phyloP scores from a whole-genome alignment of 2,113 vertebrate species.

The Menura novaehollandiae region DNA sequence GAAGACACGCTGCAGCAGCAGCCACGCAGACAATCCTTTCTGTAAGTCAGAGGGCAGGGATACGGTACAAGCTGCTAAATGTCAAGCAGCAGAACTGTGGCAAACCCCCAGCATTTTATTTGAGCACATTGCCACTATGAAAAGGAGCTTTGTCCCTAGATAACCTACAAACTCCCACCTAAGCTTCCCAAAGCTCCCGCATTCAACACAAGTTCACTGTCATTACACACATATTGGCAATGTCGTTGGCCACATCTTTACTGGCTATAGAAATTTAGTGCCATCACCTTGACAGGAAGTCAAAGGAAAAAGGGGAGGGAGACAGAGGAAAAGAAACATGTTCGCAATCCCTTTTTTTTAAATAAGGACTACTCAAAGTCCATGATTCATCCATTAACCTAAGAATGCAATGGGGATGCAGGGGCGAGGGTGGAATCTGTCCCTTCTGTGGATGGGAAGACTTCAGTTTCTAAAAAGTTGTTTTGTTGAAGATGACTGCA shows the following conservation, averaged over 20 bases:
- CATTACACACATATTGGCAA: neutral
- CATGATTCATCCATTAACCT: neutral
- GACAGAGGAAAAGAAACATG: neutral
- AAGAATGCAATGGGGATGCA: neutral
- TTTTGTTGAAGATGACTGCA: neutral
- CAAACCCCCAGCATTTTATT: neutral
- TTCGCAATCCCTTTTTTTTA: neutral
- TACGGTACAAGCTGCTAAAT: neutral
- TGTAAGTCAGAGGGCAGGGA: neutral
- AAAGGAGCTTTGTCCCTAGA: neutral
- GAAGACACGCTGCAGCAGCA: neutral
- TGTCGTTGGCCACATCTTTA: neutral
- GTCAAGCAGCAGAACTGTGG: neutral
- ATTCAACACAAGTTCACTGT: neutral
- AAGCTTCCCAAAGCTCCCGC: neutral
- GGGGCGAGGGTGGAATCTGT: neutral
- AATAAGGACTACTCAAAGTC: neutral
- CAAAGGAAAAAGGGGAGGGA: neutral
- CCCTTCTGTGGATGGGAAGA: neutral
- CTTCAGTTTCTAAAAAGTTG: neutral
- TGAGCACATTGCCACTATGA: neutral
- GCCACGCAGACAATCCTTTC: neutral
- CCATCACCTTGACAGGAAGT: neutral
- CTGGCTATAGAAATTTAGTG: neutral
- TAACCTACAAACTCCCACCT: neutral